Base-by-base conservation (phyloP, 2,888 invertebrate genomes). In the Philopedon plagiatum region DNA sequence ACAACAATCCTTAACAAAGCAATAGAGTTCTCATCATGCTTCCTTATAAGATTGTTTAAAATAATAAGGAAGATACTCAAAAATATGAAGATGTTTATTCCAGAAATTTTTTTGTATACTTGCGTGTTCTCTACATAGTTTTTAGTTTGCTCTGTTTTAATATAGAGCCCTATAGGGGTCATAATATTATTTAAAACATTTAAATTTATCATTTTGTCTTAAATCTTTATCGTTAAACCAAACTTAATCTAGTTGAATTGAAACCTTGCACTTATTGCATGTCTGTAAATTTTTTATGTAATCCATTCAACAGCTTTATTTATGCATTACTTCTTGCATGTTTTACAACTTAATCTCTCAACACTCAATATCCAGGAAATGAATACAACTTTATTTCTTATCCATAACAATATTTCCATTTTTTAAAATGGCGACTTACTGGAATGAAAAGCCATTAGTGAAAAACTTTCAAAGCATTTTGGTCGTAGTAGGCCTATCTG, bases 21-120 rank as follows among this genome's bases (percentile, higher is more conserved):
- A 2, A 2, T 13, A 1, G 3, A 9, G n/a, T 39, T n/a, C n/a
- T 39, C 54, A 0, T 13, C 15, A 41, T 26, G 15, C 8, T 49
- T 49, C 11, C 34, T 19, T 5, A 29, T 5, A 2, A 63, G 23
- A 26, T 29, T 4, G 13, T 29, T 56, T 41, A 56, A 41, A 18
- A 39, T 26, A 1, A 29, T 41, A 7, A 65, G 44, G 19, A 23
- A 65, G 2, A 65, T n/a, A 39, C 56, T 56, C 7, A 29, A 39
- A 56, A 65, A 41, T 32, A 65, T 39, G 32, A 65, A 65, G 3
- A 65, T 11, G 11, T 41, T 65, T 11, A 65, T 65, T 5, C 32
- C 37, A 2, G 41, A 23, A 15, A 54, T 41, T 57, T 26, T 65
- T 65, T 56, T 65, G 29, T 19, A 65, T 1, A 15, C 9, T 26